Evolutionary conservation across 2,888 invertebrate species (phyloP), one percentile per base, ranked within the genome.

Genomic region (Eilema griseolum): DNA sequence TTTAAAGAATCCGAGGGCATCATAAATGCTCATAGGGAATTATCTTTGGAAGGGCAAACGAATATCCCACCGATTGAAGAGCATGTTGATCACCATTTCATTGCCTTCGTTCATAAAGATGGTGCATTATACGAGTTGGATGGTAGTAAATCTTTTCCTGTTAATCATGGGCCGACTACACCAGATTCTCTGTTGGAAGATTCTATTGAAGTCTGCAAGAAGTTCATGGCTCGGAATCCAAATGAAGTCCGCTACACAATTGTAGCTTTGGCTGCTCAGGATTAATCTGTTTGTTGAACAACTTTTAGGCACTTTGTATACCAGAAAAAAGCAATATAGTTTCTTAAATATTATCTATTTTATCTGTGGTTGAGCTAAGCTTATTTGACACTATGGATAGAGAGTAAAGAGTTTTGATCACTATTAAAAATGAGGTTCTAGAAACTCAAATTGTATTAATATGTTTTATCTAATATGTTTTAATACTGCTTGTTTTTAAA

Each of bases 31-130:
- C 99, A 99, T 91, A 98, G 98, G 85, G 97, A 97, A 85, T 94
- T 98, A 80, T 98, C 99, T 0, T 96, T 96, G 85, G 98, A 99
- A 91, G 99, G 99, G 0, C 99, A 99, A 94, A 99, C 99, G 37
- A 97, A 97, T 95, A 97, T 97, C 61, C 97, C 98, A 52, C 93
- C 96, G 88, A 96, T 97, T 23, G 97, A 98, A 79, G 97, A 98
- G 70, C 96, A 97, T 73, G 97, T 98, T 0, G 97, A 97, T 84
- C 97, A 98, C 87, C 99, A 99, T 90, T 99, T 99, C 89, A 97
- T 99, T 56, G 97, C 98, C 12, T 97, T 99, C 89, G 96, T 99
- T 24, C 96, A 98, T 77, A 97, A 97, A 81, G 97, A 98, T 91
- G 98, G 98, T 11, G 92, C 93, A 66, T 93, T 99, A 26, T 99